These are phyloP conservation scores for Carcharodon carcharias DNA, from an alignment of 2,797 vertebrate genomes.

Conservation along the genomic window DNA sequence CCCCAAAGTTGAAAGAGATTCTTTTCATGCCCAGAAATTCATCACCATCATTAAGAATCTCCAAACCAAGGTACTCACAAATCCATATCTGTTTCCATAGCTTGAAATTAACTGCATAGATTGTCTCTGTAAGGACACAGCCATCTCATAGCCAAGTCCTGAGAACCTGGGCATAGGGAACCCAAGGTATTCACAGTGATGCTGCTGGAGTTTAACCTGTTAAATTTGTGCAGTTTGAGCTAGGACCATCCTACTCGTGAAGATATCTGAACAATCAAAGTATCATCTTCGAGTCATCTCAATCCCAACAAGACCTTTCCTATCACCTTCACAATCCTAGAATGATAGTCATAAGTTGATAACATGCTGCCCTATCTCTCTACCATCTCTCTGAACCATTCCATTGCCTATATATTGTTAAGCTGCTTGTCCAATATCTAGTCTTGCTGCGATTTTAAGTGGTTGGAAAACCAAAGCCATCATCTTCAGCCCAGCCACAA, in stretches of 20 bases:
- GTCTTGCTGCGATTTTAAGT: not conserved
- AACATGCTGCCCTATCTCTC: no score
- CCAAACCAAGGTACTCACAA: not conserved
- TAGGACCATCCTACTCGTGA: not conserved
- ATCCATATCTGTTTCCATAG: not conserved
- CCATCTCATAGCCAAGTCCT: not conserved
- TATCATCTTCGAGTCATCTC: not conserved
- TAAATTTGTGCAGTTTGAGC: not conserved
- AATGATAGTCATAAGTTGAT: not conserved
- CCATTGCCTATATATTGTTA: not conserved
- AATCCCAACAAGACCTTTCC: not conserved
- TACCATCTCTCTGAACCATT: not conserved
- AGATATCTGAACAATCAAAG: not conserved
- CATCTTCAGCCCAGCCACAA: not conserved
- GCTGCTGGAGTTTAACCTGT: not conserved
- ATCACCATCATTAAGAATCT: not conserved
- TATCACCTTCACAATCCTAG: not conserved
- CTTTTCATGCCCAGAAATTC: not conserved
- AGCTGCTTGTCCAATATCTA: not conserved
- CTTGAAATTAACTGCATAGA: not conserved
- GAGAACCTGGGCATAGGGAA: not conserved
- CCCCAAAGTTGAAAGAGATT: no score
- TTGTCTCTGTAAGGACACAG: not conserved
- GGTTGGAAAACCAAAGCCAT: not conserved
- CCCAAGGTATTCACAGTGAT: not conserved